Percentiles rank a stretch among this genome's conserved stretches.
Conservation (phyloP, 1,140 invertebrate genomes). For the Aphidius gifuensis region DNA sequence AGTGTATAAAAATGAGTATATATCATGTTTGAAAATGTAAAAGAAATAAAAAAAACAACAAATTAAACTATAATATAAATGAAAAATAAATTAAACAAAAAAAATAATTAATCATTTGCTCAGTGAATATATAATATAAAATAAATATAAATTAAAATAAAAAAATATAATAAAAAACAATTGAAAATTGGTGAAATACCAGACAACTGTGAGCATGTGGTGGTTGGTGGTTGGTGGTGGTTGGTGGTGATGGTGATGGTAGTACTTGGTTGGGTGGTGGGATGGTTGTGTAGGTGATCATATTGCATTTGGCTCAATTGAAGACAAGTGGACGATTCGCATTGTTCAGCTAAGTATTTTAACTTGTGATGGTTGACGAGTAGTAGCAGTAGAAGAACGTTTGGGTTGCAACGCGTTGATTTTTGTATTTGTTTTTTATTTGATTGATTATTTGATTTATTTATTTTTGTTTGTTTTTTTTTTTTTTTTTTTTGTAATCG, state of each 20-base stretch:
- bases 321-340: constrained; percentile 47
- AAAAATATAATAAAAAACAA: constrained; percentile 45
- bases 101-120: constrained; percentile 8
- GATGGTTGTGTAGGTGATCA: constrained; percentile 55
- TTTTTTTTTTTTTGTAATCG: background rate
- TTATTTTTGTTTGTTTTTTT: constrained; percentile 18
- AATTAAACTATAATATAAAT: too few species aligned
- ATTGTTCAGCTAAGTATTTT: constrained; percentile 43
- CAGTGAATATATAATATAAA: background rate
- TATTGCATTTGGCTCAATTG: constrained; percentile 53
- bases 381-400: constrained; percentile 43
- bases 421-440: constrained; percentile 17
- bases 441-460: constrained; percentile 8
- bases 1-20: too few species aligned
- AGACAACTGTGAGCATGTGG: constrained; percentile 55
- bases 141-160: constrained; percentile 18
- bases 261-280: constrained; percentile 47
- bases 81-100: background rate
- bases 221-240: constrained; percentile 48
- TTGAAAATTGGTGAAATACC: constrained; percentile 55
- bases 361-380: constrained; percentile 51
- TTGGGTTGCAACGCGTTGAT: constrained; percentile 27
- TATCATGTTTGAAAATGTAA: too few species aligned
- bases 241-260: constrained; percentile 46
- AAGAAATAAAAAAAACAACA: too few species aligned